phyloP scores from a whole-genome alignment of 2,797 vertebrate genomes.

The Prunella strophiata region DNA sequence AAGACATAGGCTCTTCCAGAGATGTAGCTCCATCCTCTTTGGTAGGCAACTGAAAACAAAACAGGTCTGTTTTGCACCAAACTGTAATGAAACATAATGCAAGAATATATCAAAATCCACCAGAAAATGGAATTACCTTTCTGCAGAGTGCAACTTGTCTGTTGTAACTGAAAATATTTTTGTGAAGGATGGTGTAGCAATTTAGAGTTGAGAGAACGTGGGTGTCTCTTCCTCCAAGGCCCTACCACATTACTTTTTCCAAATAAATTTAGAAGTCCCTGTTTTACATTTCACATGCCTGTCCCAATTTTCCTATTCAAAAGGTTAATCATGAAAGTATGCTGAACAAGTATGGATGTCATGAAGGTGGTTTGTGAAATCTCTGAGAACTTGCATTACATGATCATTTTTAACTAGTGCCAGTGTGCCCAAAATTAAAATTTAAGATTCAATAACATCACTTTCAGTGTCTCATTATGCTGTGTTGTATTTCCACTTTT shows the following conservation, averaged over 20 bases:
- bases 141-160: not conserved
- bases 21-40: not conserved
- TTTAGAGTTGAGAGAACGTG: not conserved
- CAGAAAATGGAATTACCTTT: not conserved
- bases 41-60: not conserved
- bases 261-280: not conserved
- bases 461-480: not conserved
- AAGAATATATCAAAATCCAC: not conserved
- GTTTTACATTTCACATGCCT: constrained; percentile 13
- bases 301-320: constrained; percentile 1
- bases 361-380: constrained; percentile 11
- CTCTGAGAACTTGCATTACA: constrained; percentile 15
- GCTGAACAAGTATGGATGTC: not conserved
- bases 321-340: not conserved
- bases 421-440: constrained; percentile 27
- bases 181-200: not conserved
- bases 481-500: constrained; percentile 3
- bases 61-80: not conserved
- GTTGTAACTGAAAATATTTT: not conserved
- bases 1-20: not conserved
- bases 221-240: not conserved
- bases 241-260: not conserved
- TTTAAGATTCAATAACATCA: not conserved
- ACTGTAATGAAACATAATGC: not conserved
- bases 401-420: constrained; percentile 16